A percentile compares a stretch with the other conserved stretches of the same genome.
These are phyloP conservation scores for Montifringilla adamsi DNA, from an alignment of 2,113 vertebrate species.

Conservation along the genomic window DNA sequence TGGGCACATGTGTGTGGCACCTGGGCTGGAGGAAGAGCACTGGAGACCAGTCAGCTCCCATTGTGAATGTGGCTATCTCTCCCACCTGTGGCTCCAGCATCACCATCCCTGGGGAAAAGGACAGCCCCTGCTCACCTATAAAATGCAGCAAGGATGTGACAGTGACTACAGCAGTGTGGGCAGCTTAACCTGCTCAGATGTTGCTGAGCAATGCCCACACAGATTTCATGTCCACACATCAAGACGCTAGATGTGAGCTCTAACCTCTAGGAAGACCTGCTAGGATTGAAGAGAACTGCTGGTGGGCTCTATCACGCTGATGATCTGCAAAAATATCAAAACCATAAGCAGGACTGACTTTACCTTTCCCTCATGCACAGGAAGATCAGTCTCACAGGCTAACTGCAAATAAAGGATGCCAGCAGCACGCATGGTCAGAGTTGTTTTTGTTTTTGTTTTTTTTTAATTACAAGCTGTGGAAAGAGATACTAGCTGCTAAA, in stretches of 20 bases:
- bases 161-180: not conserved
- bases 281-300: not conserved
- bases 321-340: not conserved
- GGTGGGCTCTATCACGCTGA: not conserved
- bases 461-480: not conserved
- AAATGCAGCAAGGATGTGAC: not conserved
- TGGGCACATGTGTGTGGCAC: accelerated
- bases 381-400: not conserved
- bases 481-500: not conserved
- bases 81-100: not conserved
- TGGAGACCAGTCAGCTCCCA: not conserved
- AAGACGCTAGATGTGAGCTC: not conserved
- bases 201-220: not conserved
- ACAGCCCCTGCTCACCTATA: not conserved
- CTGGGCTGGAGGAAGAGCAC: not conserved
- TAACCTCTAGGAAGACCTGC: not conserved
- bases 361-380: not conserved
- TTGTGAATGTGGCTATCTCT: not conserved
- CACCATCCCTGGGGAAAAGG: not conserved
- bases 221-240: not conserved
- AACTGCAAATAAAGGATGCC: not conserved
- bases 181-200: not conserved
- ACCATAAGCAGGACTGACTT: not conserved
- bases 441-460: not conserved
- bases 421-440: accelerated